Percentiles rank a stretch among this genome's conserved stretches.
These are phyloP conservation scores for Rhizomys pruinosus DNA, from an alignment of 2,113 vertebrate species.

Conservation along the genomic window DNA sequence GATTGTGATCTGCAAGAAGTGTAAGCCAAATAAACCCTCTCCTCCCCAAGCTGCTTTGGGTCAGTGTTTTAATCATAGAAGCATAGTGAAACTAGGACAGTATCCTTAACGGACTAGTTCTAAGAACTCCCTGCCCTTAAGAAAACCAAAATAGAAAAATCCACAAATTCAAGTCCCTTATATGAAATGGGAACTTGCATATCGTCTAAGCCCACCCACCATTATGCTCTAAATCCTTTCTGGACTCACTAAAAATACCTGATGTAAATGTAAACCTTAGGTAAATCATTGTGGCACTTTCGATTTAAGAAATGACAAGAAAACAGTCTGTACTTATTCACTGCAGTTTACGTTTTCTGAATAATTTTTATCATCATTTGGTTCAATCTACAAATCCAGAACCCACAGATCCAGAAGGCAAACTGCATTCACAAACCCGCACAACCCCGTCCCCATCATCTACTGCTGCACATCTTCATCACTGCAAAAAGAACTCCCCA, in stretches of 20 bases:
- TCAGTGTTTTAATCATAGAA: too few species aligned
- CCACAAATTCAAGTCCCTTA: neutral
- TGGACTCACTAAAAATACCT: neutral
- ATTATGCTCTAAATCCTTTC: neutral
- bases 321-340: neutral
- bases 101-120: neutral
- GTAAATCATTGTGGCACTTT: neutral
- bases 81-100: too few species aligned
- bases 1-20: too few species aligned
- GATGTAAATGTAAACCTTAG: neutral
- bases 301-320: neutral
- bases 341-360: neutral
- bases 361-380: neutral
- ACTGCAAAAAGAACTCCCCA: neutral
- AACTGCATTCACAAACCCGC: neutral
- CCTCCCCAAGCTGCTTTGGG: too few species aligned
- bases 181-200: neutral
- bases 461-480: neutral
- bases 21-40: too few species aligned
- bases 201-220: neutral
- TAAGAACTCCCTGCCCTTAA: neutral
- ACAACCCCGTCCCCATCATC: neutral
- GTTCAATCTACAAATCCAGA: neutral
- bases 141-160: neutral
- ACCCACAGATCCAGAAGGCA: neutral